phyloP scores from a whole-genome alignment of 1,140 invertebrate species.

The Luehdorfia chinensis region DNA sequence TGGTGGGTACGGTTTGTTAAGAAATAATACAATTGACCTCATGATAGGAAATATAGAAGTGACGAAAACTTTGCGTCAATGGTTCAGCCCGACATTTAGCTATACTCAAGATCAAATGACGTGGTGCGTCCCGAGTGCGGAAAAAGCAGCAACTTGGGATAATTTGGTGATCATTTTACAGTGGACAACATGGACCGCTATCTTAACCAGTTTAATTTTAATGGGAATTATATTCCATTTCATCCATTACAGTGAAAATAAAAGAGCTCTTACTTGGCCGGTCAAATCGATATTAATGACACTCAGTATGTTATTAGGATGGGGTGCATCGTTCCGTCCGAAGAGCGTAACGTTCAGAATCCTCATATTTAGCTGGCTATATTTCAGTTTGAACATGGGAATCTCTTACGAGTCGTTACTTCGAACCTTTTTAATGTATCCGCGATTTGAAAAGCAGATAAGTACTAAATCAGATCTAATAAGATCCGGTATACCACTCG shows the following conservation, averaged over 20 bases:
- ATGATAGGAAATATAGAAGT: conserved; percentile 73
- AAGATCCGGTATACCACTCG: conserved; percentile 56
- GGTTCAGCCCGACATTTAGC: conserved; percentile 65
- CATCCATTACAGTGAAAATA: conserved; percentile 58
- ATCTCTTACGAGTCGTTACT: conserved; percentile 74
- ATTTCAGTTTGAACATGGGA: conserved; percentile 71
- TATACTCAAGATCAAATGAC: conserved; percentile 75
- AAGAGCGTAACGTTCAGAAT: conserved; percentile 65
- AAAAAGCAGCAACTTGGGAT: conserved; percentile 60
- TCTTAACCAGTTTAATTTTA: conserved; percentile 48
- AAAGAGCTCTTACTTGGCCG: conserved; percentile 55
- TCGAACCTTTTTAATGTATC: conserved; percentile 73
- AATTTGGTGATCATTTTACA: conserved; percentile 73
- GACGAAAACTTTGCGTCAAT: conserved; percentile 60
- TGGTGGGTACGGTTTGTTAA: conserved; percentile 52
- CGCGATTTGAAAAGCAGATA: conserved; percentile 72
- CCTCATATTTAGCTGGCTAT: conserved; percentile 66
- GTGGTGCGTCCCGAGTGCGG: conserved; percentile 66
- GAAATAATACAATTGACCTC: conserved; percentile 56
- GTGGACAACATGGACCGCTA: conserved; percentile 67
- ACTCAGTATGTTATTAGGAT: conserved; percentile 70
- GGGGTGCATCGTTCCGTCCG: conserved; percentile 62
- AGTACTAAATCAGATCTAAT: conserved; percentile 61
- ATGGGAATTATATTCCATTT: conserved; percentile 66
- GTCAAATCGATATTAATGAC: conserved; percentile 71